phyloP scores from a whole-genome alignment of 2,113 vertebrate species.

The Podarcis raffonei region DNA sequence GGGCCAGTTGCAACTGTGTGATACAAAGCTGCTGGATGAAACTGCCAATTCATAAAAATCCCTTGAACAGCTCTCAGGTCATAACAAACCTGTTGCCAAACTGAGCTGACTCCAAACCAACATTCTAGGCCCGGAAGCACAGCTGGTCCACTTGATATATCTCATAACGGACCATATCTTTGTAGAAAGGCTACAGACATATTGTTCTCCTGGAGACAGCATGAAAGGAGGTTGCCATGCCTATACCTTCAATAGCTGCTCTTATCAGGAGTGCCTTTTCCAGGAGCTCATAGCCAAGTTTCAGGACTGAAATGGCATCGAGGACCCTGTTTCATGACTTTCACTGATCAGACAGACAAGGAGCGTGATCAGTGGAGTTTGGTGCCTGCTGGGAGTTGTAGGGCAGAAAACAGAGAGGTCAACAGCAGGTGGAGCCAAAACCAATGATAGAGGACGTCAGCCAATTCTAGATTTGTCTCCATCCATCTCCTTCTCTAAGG shows the following conservation, averaged over 20 bases:
- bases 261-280: not conserved
- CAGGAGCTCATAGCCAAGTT: not conserved
- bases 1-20: not conserved
- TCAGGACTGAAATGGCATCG: not conserved
- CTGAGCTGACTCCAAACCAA: not conserved
- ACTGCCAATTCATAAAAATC: conserved; percentile 2
- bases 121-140: not conserved
- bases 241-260: not conserved
- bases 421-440: too few relatives aligned
- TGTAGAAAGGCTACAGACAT: not conserved
- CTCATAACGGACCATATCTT: not conserved
- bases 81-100: not conserved
- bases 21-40: not conserved
- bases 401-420: too few relatives aligned
- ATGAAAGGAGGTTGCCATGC: not conserved
- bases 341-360: not conserved
- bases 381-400: too few relatives aligned
- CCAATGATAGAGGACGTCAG: too few relatives aligned
- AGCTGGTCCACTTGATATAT: not conserved
- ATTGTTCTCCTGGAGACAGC: not conserved
- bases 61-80: not conserved
- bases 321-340: not conserved
- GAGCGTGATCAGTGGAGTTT: not conserved
- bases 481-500: too few relatives aligned
- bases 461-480: too few relatives aligned